Conservation (phyloP, 1,140 invertebrate species). For the Philotrypesis tridentata region DNA sequence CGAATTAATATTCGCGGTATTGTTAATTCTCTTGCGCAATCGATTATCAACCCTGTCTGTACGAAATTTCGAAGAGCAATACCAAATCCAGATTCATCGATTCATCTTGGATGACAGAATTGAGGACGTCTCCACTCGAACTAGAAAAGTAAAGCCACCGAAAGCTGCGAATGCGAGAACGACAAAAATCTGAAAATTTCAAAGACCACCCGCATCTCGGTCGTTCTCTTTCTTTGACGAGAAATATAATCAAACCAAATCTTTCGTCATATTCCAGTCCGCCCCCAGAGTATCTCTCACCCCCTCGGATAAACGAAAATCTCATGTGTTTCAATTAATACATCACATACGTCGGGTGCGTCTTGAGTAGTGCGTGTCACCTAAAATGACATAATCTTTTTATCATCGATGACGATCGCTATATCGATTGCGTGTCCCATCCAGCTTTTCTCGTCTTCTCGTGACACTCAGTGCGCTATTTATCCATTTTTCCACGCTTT, state of each 20-base stretch:
- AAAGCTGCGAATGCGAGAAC: conserved; percentile 8
- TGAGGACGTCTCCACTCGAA: conserved; percentile 21
- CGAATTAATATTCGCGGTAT: background rate
- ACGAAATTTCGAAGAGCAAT: conserved; percentile 22
- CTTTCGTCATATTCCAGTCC: conserved; percentile 14
- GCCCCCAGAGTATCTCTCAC: conserved; percentile 28
- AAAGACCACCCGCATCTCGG: background rate
- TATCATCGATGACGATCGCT: conserved; percentile 46
- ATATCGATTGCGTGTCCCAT: conserved; percentile 15
- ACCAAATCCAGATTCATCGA: too few relatives aligned
- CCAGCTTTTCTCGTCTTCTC: too few relatives aligned
- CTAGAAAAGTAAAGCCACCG: background rate
- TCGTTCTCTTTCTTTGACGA: background rate
- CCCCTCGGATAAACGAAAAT: conserved; percentile 9
- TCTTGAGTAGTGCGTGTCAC: conserved; percentile 64
- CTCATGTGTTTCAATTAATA: conserved; percentile 57
- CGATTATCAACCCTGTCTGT: background rate
- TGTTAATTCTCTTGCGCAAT: conserved; percentile 8
- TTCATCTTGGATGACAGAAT: too few relatives aligned
- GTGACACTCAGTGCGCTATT: conserved; percentile 33
- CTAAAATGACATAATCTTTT: conserved; percentile 67
- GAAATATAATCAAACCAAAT: too few relatives aligned
- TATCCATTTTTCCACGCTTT: conserved; percentile 34
- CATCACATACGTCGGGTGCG: conserved; percentile 63
- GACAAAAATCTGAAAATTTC: background rate